phyloP scores from a whole-genome alignment of 2,888 invertebrate genomes.

The Steinernema hermaphroditum region DNA sequence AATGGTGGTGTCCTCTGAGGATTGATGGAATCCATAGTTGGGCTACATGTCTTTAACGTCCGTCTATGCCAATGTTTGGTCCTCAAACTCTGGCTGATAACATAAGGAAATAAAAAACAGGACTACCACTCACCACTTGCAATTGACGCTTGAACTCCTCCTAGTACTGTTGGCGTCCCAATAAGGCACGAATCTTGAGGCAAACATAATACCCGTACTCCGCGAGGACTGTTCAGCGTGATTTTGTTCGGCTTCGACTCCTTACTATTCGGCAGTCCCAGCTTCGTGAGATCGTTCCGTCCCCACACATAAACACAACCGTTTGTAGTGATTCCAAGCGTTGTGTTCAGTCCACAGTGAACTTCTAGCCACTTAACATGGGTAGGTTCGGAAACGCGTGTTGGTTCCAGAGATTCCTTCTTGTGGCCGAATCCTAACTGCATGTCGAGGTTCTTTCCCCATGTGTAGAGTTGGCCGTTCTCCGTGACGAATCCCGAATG shows the following conservation, averaged over 20 bases:
- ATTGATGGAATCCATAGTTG: too few relatives aligned
- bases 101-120: too few relatives aligned
- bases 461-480: conserved; percentile 55
- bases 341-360: conserved; percentile 53
- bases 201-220: conserved; percentile 11
- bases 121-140: conserved; percentile 17
- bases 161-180: conserved; percentile 11
- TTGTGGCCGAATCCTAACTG: conserved; percentile 61
- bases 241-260: conserved; percentile 27
- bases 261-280: conserved; percentile 35
- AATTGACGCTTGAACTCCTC: conserved; percentile 1
- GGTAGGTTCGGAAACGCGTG: conserved; percentile 51
- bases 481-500: conserved; percentile 57
- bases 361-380: conserved; percentile 53
- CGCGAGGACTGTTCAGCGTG: conserved; percentile 15
- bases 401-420: conserved; percentile 51
- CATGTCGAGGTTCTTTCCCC: conserved; percentile 60
- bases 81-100: too few relatives aligned
- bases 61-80: too few relatives aligned
- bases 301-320: conserved; percentile 58
- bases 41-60: too few relatives aligned
- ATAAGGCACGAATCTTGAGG: conserved; percentile 28
- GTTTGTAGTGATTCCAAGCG: conserved; percentile 49
- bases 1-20: background rate
- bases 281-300: conserved; percentile 56